Conservation (phyloP, 2,888 invertebrate species). For the Scotopteryx bipunctaria region DNA sequence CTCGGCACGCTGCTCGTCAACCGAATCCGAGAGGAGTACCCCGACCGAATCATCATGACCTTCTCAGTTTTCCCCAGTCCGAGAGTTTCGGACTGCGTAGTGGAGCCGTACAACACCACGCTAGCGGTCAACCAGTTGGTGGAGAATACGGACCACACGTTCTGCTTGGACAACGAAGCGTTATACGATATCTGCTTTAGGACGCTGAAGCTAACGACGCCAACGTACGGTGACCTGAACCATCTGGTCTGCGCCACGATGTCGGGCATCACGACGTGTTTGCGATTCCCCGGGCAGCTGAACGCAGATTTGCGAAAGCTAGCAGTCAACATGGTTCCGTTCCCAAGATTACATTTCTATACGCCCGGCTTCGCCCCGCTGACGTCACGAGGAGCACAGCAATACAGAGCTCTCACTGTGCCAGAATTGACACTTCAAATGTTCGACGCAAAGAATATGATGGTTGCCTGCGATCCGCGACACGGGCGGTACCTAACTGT, state of each 20-base stretch:
- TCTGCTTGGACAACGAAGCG: slow-evolving; percentile 89
- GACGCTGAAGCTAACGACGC: slow-evolving; percentile 88
- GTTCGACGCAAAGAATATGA: slow-evolving; percentile 89
- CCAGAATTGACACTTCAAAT: slow-evolving; percentile 90
- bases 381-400: slow-evolving; percentile 92
- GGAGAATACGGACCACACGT: slow-evolving; percentile 87
- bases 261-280: slow-evolving; percentile 93
- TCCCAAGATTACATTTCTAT: slow-evolving; percentile 84
- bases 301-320: slow-evolving; percentile 75
- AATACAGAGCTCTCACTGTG: slow-evolving; percentile 94
- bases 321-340: slow-evolving; percentile 85
- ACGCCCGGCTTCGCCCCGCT: slow-evolving; percentile 86
- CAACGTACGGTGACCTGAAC: slow-evolving; percentile 91
- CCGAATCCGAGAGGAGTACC: slow-evolving; percentile 94
- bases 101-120: slow-evolving; percentile 92
- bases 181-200: slow-evolving; percentile 90
- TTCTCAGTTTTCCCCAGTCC: slow-evolving; percentile 92
- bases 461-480: slow-evolving; percentile 96
- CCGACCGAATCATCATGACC: slow-evolving; percentile 92
- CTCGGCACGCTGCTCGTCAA: slow-evolving; percentile 88
- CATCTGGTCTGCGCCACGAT: slow-evolving; percentile 92
- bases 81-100: slow-evolving; percentile 87
- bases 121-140: slow-evolving; percentile 92
- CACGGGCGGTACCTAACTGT: slow-evolving; percentile 95
- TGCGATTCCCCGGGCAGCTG: slow-evolving; percentile 84